These are phyloP conservation scores for Ophthalmotilapia sp. DNA, from an alignment of 2,113 vertebrate species.

Conservation along the genomic window DNA sequence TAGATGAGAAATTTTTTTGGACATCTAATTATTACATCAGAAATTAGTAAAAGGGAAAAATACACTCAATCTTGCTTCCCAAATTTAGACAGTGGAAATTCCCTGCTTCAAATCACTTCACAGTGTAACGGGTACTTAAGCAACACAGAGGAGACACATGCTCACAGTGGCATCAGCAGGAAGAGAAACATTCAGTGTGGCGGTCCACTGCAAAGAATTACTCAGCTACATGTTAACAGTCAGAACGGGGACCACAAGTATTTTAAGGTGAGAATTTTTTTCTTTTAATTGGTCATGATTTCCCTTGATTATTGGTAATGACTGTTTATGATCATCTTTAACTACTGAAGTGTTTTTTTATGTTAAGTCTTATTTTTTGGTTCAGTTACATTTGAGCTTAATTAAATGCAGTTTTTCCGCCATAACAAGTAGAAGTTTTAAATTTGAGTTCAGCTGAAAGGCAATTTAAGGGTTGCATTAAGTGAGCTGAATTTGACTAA, in stretches of 20 bases:
- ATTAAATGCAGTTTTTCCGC: background rate
- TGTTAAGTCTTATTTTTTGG: background rate
- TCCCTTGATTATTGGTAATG: background rate
- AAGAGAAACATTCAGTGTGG: background rate
- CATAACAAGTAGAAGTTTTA: background rate
- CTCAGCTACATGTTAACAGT: background rate
- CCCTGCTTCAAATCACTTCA: background rate
- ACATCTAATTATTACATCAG: background rate
- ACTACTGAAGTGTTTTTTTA: background rate
- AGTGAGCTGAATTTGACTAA: background rate
- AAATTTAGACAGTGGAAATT: background rate
- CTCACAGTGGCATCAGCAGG: background rate
- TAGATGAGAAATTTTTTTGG: background rate
- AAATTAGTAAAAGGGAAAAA: background rate
- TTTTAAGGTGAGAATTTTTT: constrained; percentile 25
- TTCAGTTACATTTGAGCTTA: background rate
- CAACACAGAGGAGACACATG: background rate
- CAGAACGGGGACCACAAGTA: background rate
- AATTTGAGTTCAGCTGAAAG: background rate
- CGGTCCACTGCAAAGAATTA: background rate
- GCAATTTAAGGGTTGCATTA: background rate
- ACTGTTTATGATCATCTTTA: background rate
- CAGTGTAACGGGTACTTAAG: background rate
- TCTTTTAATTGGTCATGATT: background rate
- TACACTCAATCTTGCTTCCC: background rate